Evolutionary conservation across 2,113 vertebrate genomes (phyloP), one percentile per base, ranked within the genome.

Genomic region (Sphaerodactylus townsendi): DNA sequence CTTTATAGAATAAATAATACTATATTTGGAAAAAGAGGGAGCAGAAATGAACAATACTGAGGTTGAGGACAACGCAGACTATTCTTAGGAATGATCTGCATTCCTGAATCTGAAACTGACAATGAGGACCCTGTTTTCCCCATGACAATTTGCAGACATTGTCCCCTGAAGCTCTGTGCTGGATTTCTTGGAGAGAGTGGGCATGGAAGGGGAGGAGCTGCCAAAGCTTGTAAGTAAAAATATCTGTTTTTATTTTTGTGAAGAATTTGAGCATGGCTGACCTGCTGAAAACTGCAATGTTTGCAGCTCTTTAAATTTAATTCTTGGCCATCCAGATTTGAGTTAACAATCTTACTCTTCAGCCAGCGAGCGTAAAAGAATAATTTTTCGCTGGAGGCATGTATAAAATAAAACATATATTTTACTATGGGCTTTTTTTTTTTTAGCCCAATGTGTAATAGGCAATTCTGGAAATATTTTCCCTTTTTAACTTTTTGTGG

Each of bases 401-500:
- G 82, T 94, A 92, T 95, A 93, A 95, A 96, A 95, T 92, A 94
- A 94, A 93, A 93, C 85, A 92, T 92, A 90, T 93, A 95, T 95
- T 96, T 96, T 93, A 94, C 92, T 92, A 88, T 77, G 89, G 88
- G 14, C 86, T 93, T 95, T 95, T 95, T 89, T n/a, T n/a, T n/a
- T n/a, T n/a, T n/a, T n/a, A n/a, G n/a, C n/a, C n/a, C 94, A 94
- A 94, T 94, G 93, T 87, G 95, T 95, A 96, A 96, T 95, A 92
- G 95, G 93, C 94, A 96, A 96, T 96, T 95, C 95, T 96, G 94
- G 94, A 96, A 96, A 95, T 95, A 96, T 96, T 96, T 96, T 96
- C 93, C 94, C 93, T 95, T 96, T 96, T 95, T 95, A 95, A 93
- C 92, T 95, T 96, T 62, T 93, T 95, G 95, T 95, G 96, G 96